Conservation (phyloP, 1,140 invertebrate species). For the Ostrea edulis region DNA sequence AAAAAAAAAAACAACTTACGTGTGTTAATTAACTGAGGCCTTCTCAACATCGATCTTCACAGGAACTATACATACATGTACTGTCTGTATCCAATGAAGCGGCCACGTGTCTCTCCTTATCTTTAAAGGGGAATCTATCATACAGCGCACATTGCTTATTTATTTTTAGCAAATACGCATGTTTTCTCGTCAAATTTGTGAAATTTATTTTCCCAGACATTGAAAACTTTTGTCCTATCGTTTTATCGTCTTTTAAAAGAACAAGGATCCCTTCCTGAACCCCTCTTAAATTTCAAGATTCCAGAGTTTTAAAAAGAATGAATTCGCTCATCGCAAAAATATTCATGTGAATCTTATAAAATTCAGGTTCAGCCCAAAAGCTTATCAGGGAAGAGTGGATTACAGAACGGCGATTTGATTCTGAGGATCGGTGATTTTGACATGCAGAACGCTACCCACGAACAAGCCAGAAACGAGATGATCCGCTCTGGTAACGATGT, state of each 20-base stretch:
- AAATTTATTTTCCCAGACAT: too few relatives aligned
- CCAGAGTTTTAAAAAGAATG: background rate
- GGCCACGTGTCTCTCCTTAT: too few relatives aligned
- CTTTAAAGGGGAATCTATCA: too few relatives aligned
- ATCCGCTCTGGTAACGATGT: constrained; percentile 77
- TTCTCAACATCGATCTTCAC: too few relatives aligned
- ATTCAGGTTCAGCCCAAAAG: constrained; percentile 75
- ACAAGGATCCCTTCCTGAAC: background rate
- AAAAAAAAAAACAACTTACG: too few relatives aligned
- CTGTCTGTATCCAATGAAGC: too few relatives aligned
- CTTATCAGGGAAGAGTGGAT: constrained; percentile 74
- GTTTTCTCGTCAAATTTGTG: too few relatives aligned
- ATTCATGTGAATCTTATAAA: background rate
- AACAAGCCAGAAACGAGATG: constrained; percentile 77
- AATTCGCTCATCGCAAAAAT: background rate
- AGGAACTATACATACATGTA: too few relatives aligned
- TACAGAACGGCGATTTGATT: constrained; percentile 76
- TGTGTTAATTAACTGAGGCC: too few relatives aligned
- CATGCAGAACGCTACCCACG: constrained; percentile 72
- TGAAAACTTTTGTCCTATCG: too few relatives aligned
- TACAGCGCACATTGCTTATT: too few relatives aligned
- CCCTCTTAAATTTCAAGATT: background rate
- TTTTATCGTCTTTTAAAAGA: background rate
- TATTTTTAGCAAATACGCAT: too few relatives aligned
- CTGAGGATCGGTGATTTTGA: constrained; percentile 72